A percentile compares a stretch with the other conserved stretches of the same genome.
phyloP scores from a whole-genome alignment of 1,140 invertebrate genomes.

The Aporrectodea caliginosa region DNA sequence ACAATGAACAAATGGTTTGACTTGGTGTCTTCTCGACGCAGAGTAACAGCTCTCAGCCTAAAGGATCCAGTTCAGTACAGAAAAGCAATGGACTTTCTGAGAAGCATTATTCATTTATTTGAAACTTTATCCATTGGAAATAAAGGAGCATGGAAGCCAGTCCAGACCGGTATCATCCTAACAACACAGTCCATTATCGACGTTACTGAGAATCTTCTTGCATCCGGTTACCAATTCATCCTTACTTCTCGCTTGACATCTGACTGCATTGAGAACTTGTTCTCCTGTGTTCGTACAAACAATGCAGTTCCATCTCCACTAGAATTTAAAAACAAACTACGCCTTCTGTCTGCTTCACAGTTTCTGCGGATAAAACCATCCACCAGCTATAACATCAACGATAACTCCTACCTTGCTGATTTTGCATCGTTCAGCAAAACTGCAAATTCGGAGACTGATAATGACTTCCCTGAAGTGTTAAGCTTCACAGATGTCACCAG shows the following conservation, averaged over 20 bases:
- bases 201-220: background rate
- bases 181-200: background rate
- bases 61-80: background rate
- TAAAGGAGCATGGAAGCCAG: background rate
- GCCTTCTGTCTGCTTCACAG: too few relatives aligned
- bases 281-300: background rate
- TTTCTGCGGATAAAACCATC: too few relatives aligned
- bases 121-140: background rate
- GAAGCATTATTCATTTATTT: background rate
- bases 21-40: background rate
- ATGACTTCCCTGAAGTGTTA: too few relatives aligned
- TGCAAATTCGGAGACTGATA: background rate
- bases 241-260: background rate
- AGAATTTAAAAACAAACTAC: too few relatives aligned
- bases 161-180: background rate
- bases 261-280: background rate
- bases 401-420: background rate
- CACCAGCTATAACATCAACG: too few relatives aligned
- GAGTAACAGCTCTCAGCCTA: background rate
- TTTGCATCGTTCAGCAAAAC: background rate
- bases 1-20: background rate
- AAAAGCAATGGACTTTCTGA: background rate
- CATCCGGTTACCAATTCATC: background rate
- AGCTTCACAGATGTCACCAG: too few relatives aligned
- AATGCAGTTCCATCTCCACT: background rate